phyloP scores from a whole-genome alignment of 2,797 vertebrate species.

The Monodelphis domestica region DNA sequence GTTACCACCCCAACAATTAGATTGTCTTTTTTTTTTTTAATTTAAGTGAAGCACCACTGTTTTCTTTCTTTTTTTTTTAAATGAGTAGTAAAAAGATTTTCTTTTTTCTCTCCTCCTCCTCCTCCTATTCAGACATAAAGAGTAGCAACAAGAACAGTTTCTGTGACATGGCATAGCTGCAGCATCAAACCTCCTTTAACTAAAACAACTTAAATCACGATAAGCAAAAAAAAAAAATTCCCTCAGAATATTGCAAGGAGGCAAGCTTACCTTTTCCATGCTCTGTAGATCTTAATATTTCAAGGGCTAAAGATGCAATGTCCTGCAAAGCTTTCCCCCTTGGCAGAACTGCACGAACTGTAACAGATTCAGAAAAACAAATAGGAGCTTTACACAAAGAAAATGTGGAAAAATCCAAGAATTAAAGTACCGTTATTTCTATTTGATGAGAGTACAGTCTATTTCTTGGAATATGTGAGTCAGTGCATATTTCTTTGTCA shows the following conservation, averaged over 20 bases:
- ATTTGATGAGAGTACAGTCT: constrained; percentile 70
- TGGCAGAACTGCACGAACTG: constrained; percentile 48
- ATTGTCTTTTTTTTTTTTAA: constrained; percentile 65
- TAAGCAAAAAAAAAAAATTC: constrained; percentile 50
- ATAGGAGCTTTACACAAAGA: constrained; percentile 70
- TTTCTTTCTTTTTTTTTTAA: constrained; percentile 65
- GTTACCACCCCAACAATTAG: constrained; percentile 67
- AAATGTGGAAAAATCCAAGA: constrained; percentile 70
- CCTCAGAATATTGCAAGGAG: constrained; percentile 67
- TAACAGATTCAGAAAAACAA: constrained; percentile 70
- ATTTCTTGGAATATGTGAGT: constrained; percentile 78
- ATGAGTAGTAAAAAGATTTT: constrained; percentile 36
- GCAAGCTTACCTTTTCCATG: constrained; percentile 58
- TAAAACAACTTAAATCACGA: constrained; percentile 47
- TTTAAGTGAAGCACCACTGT: constrained; percentile 73
- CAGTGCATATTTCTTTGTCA: constrained; percentile 76
- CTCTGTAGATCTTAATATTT: constrained; percentile 73
- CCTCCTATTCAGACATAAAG: constrained; percentile 48
- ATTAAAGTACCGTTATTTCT: constrained; percentile 73
- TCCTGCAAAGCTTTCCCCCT: constrained; percentile 66
- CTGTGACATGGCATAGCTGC: constrained; percentile 26
- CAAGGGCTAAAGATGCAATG: constrained; percentile 57
- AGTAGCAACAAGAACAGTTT: constrained; percentile 41
- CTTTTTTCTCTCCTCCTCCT: constrained; percentile 37
- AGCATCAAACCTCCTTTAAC: constrained; percentile 48